A percentile compares a stretch with the other conserved stretches of the same genome.
Evolutionary conservation across 2,888 invertebrate species (phyloP).

Genomic region (Zygaena filipendulae): DNA sequence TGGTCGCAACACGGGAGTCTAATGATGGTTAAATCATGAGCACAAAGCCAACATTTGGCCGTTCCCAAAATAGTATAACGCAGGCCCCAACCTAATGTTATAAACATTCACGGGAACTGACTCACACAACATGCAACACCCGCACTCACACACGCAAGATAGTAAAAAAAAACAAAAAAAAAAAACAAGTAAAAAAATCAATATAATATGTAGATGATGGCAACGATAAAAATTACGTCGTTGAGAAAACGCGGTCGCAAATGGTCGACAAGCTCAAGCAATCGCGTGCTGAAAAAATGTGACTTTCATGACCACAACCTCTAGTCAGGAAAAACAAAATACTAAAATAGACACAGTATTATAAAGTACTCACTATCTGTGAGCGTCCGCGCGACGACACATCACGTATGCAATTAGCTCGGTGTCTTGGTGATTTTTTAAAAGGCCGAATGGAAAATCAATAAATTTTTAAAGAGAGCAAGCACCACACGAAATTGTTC

Average conservation of each 20-base stretch:
- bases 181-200: slow-evolving; percentile 59
- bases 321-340: slow-evolving; percentile 37
- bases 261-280: slow-evolving; percentile 52
- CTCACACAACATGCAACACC: slow-evolving; percentile 31
- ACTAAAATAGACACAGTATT: slow-evolving; percentile 38
- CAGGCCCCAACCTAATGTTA: slow-evolving; percentile 62
- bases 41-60: slow-evolving; percentile 51
- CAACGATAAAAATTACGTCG: slow-evolving; percentile 2
- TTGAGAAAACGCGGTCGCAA: slow-evolving; percentile 19
- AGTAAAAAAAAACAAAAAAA: too few relatives aligned
- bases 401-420: slow-evolving; percentile 54
- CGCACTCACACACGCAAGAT: slow-evolving; percentile 12
- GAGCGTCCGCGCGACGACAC: slow-evolving; percentile 30
- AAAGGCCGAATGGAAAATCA: slow-evolving; percentile 64
- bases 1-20: slow-evolving; percentile 21
- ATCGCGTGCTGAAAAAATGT: slow-evolving; percentile 51
- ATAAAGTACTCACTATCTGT: slow-evolving; percentile 41
- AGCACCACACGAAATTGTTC: slow-evolving; percentile 57
- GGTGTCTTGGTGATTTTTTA: slow-evolving; percentile 42
- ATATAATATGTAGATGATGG: slow-evolving; percentile 34
- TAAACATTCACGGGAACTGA: slow-evolving; percentile 50
- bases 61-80: slow-evolving; percentile 60
- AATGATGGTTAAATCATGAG: slow-evolving; percentile 39
- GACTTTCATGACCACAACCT: slow-evolving; percentile 46
- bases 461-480: slow-evolving; percentile 65